These are phyloP conservation scores for Dendrocincla fuliginosa DNA, from an alignment of 2,797 vertebrate species.

Conservation along the genomic window DNA sequence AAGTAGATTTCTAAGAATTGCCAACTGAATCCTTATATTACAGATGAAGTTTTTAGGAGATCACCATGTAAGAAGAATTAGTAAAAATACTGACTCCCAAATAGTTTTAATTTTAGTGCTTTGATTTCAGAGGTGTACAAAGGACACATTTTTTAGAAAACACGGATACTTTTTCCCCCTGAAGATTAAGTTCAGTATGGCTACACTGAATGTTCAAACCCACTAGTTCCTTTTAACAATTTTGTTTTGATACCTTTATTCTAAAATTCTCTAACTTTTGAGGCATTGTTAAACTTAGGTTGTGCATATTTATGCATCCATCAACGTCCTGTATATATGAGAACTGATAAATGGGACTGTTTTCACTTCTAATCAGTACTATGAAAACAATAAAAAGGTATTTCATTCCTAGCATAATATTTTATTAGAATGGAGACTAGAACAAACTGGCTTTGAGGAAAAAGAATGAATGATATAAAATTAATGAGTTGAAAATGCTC, in stretches of 20 bases:
- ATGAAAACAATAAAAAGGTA: neutral
- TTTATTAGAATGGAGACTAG: neutral
- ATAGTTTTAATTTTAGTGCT: neutral
- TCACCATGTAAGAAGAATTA: neutral
- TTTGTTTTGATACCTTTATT: neutral
- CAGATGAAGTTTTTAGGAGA: neutral
- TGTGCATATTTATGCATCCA: neutral
- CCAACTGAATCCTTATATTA: neutral
- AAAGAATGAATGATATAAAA: neutral
- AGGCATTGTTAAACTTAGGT: neutral
- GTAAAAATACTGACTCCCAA: neutral
- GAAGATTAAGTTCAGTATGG: neutral
- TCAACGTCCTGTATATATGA: neutral
- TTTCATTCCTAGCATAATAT: neutral
- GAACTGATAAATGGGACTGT: neutral
- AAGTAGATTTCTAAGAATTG: neutral
- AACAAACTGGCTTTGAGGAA: neutral
- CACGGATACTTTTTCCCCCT: accelerated
- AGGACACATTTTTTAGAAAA: neutral
- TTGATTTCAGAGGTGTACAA: neutral
- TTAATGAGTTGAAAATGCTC: neutral
- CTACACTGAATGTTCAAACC: neutral
- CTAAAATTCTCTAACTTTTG: neutral
- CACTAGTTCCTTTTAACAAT: neutral
- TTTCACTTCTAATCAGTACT: neutral